Percentiles rank a stretch among this genome's conserved stretches.
Evolutionary conservation across 2,113 vertebrate species (phyloP).

Genomic region (Rhizomys pruinosus): DNA sequence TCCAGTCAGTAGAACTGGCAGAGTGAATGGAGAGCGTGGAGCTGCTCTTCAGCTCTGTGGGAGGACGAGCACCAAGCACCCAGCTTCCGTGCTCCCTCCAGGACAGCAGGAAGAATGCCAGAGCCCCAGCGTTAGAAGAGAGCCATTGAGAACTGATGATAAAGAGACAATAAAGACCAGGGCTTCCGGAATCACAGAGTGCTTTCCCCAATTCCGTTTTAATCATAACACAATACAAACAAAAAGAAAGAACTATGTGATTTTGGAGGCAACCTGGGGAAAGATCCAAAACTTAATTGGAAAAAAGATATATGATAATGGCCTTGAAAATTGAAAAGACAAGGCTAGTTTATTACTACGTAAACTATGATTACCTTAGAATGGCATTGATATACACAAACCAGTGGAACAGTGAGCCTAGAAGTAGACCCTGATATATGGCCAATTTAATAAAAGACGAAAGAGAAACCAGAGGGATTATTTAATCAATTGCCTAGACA

Average conservation of each 20-base stretch:
- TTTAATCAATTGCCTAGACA: constrained; percentile 10
- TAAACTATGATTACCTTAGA: constrained; percentile 26
- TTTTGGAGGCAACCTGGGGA: neutral
- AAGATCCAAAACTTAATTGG: neutral
- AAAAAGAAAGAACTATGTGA: neutral
- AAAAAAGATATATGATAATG: neutral
- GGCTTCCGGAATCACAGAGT: neutral
- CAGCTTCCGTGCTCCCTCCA: neutral
- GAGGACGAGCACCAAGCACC: neutral
- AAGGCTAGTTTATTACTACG: neutral
- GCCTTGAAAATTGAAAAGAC: neutral
- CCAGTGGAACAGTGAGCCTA: neutral
- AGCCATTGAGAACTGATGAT: neutral
- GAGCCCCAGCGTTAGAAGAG: neutral
- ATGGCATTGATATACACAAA: neutral
- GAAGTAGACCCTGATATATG: neutral
- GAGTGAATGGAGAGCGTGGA: neutral
- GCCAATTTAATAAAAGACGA: constrained; percentile 21
- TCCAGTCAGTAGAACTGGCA: neutral
- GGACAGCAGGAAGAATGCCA: constrained; percentile 3
- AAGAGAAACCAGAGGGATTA: neutral
- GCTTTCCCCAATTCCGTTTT: neutral
- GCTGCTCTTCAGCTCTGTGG: neutral
- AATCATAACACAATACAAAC: neutral
- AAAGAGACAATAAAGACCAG: neutral